Percentiles rank a stretch among this genome's conserved stretches.
Evolutionary conservation across 2,113 vertebrate species (phyloP).

Genomic region (Rynchops niger): DNA sequence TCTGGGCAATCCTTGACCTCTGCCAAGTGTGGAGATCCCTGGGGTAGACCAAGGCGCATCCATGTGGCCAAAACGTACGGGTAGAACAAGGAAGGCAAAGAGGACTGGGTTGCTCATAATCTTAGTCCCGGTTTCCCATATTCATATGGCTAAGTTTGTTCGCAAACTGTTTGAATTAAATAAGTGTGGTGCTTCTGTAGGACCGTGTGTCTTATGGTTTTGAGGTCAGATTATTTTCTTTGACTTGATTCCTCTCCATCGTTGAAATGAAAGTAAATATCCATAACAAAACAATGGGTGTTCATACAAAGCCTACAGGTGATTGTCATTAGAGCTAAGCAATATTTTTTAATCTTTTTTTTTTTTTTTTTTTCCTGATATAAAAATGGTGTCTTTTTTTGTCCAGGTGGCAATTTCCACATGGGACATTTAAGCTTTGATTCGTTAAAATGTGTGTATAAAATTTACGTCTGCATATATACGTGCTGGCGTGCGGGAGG

Average conservation of each 20-base stretch:
- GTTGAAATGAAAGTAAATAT: not conserved
- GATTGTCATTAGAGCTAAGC: not conserved
- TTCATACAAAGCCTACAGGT: not conserved
- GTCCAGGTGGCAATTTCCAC: not conserved
- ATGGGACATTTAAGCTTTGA: not conserved
- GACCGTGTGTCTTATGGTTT: accelerated
- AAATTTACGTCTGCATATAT: not conserved
- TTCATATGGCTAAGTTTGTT: not conserved
- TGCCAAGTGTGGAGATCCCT: not conserved
- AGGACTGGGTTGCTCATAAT: not conserved
- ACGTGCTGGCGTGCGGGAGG: not conserved
- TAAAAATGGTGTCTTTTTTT: not conserved
- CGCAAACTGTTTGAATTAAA: accelerated
- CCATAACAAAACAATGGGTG: not conserved
- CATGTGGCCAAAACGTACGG: accelerated
- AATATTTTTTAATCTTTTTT: not conserved
- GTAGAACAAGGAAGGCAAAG: not conserved
- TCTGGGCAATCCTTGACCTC: not conserved
- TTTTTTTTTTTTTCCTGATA: not conserved
- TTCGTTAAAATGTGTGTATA: not conserved
- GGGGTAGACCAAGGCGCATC: not conserved
- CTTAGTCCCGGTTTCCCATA: not conserved
- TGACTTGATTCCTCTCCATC: not conserved
- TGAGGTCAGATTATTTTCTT: not conserved
- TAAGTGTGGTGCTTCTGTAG: not conserved